These are phyloP conservation scores for Malurus cyaneus DNA, from an alignment of 2,113 vertebrate genomes.

Conservation along the genomic window DNA sequence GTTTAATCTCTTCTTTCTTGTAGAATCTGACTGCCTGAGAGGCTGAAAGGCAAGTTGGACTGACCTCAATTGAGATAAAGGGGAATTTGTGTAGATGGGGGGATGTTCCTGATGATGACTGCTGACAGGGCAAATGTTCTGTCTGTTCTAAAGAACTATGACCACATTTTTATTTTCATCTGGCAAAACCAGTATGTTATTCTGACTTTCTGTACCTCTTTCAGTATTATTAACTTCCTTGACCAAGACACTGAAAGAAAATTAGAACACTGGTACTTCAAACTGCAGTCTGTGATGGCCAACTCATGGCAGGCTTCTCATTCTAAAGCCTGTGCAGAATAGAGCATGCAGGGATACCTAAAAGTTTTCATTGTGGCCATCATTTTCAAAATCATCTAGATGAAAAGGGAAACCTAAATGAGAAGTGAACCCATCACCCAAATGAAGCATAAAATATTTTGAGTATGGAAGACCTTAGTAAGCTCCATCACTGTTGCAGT, in stretches of 20 bases:
- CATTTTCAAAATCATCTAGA: background rate
- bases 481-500: background rate
- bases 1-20: background rate
- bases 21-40: background rate
- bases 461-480: background rate
- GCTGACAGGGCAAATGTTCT: background rate
- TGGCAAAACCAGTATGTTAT: background rate
- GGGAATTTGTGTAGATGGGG: background rate
- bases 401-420: background rate
- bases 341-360: background rate
- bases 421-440: background rate
- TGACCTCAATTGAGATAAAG: background rate
- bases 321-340: background rate
- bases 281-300: background rate
- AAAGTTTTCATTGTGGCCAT: background rate
- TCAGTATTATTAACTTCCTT: background rate
- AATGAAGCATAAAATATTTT: background rate
- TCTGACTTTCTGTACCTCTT: background rate
- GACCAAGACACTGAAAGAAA: background rate
- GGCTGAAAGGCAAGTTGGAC: slow-evolving; percentile 22
- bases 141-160: background rate
- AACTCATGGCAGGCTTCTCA: background rate
- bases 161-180: background rate
- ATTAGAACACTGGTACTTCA: background rate
- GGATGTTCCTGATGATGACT: background rate